Evolutionary conservation across 2,113 vertebrate genomes (phyloP).

Genomic region (Cyanistes caeruleus): DNA sequence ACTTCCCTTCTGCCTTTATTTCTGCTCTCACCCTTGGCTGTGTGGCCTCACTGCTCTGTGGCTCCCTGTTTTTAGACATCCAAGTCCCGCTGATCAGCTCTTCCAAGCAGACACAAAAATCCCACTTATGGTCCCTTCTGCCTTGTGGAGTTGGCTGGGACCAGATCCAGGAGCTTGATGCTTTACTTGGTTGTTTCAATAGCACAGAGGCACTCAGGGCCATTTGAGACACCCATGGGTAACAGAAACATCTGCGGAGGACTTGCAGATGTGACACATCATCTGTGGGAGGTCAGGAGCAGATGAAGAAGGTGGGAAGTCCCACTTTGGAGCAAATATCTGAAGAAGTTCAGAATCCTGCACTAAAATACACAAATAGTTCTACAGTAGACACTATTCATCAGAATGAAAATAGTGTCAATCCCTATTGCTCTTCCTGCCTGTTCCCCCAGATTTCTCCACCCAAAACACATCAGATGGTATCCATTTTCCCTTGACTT

Average conservation of each 20-base stretch:
- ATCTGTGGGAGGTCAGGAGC: not conserved
- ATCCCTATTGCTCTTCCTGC: not conserved
- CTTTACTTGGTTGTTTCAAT: not conserved
- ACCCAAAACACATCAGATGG: not conserved
- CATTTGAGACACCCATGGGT: not conserved
- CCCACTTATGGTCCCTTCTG: not conserved
- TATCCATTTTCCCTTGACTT: not conserved
- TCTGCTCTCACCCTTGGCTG: not conserved
- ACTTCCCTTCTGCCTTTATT: not conserved
- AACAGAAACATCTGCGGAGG: not conserved
- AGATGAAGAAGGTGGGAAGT: not conserved
- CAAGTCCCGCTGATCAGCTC: not conserved
- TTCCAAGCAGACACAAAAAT: not conserved
- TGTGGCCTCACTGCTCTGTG: not conserved
- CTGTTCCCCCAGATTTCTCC: not conserved
- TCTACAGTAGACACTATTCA: not conserved
- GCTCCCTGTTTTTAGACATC: not conserved
- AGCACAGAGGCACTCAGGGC: not conserved
- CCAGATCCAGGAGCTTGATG: rapidly evolving
- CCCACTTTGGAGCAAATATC: not conserved
- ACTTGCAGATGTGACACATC: not conserved
- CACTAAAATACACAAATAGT: not conserved
- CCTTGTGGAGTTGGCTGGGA: too few species aligned
- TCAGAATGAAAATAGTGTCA: not conserved
- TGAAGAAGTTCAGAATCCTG: not conserved